Percentiles rank a stretch among this genome's conserved stretches.
Evolutionary conservation across 2,797 vertebrate species (phyloP).

Genomic region (Crotalus adamanteus): DNA sequence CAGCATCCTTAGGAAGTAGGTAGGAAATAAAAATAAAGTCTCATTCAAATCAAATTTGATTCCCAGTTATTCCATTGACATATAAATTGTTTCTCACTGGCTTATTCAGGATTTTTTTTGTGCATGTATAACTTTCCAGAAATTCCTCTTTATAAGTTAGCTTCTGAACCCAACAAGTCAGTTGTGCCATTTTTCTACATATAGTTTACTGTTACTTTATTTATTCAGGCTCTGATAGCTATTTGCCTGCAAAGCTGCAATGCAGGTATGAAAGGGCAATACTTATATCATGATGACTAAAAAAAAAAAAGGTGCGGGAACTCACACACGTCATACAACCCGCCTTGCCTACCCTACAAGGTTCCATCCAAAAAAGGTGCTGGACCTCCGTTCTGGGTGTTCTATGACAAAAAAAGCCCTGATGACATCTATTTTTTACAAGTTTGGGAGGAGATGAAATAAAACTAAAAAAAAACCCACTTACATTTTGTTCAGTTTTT

Average conservation of each 20-base stretch:
- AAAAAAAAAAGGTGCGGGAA: too few relatives aligned
- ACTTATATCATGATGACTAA: neutral
- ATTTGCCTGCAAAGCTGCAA: neutral
- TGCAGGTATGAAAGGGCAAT: neutral
- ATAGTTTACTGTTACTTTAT: neutral
- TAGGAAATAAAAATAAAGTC: neutral
- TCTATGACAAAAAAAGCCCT: neutral
- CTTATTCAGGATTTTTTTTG: neutral
- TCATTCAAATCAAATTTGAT: neutral
- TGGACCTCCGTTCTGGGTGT: too few relatives aligned
- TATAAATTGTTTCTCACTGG: neutral
- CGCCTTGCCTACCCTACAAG: too few relatives aligned
- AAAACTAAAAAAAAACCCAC: fast-evolving
- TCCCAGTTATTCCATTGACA: neutral
- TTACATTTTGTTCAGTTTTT: neutral
- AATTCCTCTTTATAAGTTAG: neutral
- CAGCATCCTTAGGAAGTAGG: neutral
- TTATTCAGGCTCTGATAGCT: neutral
- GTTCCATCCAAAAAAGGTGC: too few relatives aligned
- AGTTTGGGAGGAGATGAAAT: neutral
- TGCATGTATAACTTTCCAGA: neutral
- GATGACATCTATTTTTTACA: neutral
- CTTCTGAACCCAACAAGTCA: neutral
- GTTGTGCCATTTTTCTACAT: neutral
- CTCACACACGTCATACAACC: too few relatives aligned